phyloP scores from a whole-genome alignment of 2,797 vertebrate species.

The Steatocranus sp. region DNA sequence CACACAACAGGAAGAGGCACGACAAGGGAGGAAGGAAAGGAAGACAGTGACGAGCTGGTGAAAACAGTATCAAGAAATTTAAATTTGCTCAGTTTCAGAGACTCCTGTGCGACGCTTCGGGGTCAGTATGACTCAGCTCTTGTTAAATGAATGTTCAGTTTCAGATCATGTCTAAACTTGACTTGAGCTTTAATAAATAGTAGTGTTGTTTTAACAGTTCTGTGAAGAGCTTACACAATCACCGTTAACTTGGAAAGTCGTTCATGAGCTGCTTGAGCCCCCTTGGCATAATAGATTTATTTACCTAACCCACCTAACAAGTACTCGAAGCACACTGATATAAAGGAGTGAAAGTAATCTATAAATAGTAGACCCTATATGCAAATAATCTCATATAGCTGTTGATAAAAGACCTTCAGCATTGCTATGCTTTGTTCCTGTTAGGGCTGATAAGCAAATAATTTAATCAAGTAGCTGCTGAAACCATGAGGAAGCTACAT shows the following conservation, averaged over 20 bases:
- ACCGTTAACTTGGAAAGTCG: neutral
- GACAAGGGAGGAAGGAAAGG: neutral
- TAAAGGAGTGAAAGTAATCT: neutral
- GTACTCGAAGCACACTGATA: neutral
- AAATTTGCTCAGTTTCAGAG: neutral
- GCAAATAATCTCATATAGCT: neutral
- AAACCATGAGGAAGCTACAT: neutral
- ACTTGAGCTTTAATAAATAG: slow-evolving; percentile 21
- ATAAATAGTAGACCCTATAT: neutral
- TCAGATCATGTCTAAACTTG: slow-evolving; percentile 48
- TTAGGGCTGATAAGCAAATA: neutral
- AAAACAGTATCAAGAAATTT: neutral
- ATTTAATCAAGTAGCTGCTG: neutral
- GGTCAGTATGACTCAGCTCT: slow-evolving; percentile 25
- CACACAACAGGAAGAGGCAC: slow-evolving; percentile 37
- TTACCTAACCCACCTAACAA: neutral
- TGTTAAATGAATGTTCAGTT: slow-evolving; percentile 7
- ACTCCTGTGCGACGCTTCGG: neutral
- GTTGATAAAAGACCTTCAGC: neutral
- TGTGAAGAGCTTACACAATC: neutral
- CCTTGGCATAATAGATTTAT: neutral
- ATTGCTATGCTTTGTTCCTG: neutral
- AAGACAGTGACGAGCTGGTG: neutral
- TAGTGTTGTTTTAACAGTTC: neutral
- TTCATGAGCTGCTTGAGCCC: neutral